Percentiles rank a stretch among this genome's conserved stretches.
Conservation (phyloP, 30 jellyfish, hydroid and myxozoan species). For the Calvadosia cruxmelitensis region DNA sequence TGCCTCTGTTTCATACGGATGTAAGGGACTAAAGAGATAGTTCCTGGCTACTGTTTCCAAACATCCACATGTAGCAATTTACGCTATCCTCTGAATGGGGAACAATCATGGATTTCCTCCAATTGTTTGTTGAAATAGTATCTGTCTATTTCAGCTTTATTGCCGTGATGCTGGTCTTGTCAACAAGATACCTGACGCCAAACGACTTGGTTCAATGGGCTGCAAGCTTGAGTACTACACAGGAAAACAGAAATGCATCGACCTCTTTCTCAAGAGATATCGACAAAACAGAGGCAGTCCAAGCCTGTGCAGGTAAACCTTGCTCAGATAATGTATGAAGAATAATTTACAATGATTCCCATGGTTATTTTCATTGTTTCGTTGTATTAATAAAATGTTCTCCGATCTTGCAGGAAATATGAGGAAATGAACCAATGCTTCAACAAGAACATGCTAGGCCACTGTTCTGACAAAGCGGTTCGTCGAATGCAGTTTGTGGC, state of each 20-base stretch:
- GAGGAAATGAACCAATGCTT: constrained; percentile 20
- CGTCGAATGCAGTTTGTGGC: background rate
- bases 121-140: no score
- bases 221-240: constrained; percentile 17
- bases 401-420: constrained; percentile 19
- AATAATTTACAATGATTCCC: no score
- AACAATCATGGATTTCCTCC: no score
- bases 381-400: no score
- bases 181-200: constrained; percentile 1
- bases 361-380: no score
- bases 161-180: constrained; percentile 38
- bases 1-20: no score
- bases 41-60: no score
- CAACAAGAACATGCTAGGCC: background rate
- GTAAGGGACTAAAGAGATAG: no score
- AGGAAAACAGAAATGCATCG: constrained; percentile 30
- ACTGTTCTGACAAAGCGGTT: constrained; percentile 16
- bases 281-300: constrained; percentile 33
- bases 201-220: constrained; percentile 11
- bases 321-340: no score
- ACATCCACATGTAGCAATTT: no score
- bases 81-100: no score
- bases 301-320: constrained; percentile 25
- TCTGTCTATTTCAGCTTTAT: constrained; percentile 17
- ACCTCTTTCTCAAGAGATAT: constrained; percentile 27